Evolutionary conservation across 2,888 invertebrate genomes (phyloP).

Genomic region (Platycheirus rosarum): DNA sequence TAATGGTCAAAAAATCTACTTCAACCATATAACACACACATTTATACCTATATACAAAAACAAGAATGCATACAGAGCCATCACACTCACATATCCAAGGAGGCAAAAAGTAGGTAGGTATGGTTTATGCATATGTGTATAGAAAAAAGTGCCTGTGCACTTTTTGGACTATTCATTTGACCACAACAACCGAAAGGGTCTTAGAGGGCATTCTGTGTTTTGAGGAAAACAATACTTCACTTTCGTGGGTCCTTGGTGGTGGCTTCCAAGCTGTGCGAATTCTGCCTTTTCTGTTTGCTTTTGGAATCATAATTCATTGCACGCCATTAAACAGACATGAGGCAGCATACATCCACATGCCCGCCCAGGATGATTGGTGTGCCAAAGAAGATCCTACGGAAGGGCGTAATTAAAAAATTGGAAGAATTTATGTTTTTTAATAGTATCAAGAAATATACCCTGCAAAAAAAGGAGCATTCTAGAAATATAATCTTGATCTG

Average conservation of each 20-base stretch:
- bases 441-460: conserved; percentile 4
- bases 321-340: conserved; percentile 59
- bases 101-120: conserved; percentile 3
- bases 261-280: conserved; percentile 44
- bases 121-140: not conserved
- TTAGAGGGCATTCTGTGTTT: conserved; percentile 62
- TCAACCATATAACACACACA: not conserved
- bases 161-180: conserved; percentile 62
- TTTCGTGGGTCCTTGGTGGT: conserved; percentile 44
- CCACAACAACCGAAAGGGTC: conserved; percentile 64
- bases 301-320: conserved; percentile 51
- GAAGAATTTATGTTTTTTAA: conserved; percentile 44
- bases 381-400: not conserved
- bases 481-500: conserved; percentile 5
- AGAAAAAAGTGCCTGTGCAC: conserved; percentile 44
- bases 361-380: not conserved
- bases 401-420: conserved; percentile 41
- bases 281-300: not conserved
- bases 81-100: conserved; percentile 32
- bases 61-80: not conserved
- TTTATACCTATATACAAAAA: not conserved
- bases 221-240: conserved; percentile 69
- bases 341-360: not conserved
- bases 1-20: conserved; percentile 71
- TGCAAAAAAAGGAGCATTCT: not conserved